Evolutionary conservation across 2,888 invertebrate genomes (phyloP).

Genomic region (Willowsia nigromaculata): DNA sequence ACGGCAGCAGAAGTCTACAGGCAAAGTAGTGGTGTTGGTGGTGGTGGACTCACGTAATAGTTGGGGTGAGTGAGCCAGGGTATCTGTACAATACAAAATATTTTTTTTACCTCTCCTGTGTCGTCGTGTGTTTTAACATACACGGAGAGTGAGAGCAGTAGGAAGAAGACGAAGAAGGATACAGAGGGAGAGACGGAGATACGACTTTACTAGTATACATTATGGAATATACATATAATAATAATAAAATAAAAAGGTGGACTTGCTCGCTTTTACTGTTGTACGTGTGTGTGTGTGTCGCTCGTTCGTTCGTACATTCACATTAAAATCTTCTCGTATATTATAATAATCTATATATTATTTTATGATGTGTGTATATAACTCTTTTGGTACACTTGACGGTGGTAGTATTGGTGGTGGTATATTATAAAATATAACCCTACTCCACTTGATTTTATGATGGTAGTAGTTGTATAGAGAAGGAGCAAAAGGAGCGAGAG

Average conservation of each 20-base stretch:
- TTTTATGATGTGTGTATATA: constrained; percentile 36
- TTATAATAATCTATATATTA: constrained; percentile 23
- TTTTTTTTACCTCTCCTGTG: background rate
- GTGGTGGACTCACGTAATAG: constrained; percentile 61
- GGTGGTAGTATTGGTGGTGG: constrained; percentile 22
- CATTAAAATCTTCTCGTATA: constrained; percentile 30
- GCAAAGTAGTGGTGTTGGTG: constrained; percentile 19
- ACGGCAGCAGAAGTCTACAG: constrained; percentile 50
- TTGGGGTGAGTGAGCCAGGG: constrained; percentile 67
- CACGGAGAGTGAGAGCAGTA: background rate
- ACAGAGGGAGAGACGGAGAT: constrained; percentile 19
- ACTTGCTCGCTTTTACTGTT: constrained; percentile 50
- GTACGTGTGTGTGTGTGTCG: background rate
- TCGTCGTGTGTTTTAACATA: constrained; percentile 30
- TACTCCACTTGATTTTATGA: constrained; percentile 37
- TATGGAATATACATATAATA: constrained; percentile 56
- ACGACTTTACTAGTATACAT: constrained; percentile 49
- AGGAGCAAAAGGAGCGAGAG: constrained; percentile 11
- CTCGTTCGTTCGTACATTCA: constrained; percentile 31
- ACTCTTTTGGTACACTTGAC: constrained; percentile 26
- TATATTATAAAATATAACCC: constrained; percentile 28
- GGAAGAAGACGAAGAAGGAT: constrained; percentile 32
- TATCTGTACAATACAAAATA: constrained; percentile 16
- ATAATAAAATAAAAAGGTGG: constrained; percentile 61
- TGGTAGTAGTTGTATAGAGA: background rate